Conservation (phyloP, 2,888 invertebrate species). For the Rhaphigaster nebulosa region DNA sequence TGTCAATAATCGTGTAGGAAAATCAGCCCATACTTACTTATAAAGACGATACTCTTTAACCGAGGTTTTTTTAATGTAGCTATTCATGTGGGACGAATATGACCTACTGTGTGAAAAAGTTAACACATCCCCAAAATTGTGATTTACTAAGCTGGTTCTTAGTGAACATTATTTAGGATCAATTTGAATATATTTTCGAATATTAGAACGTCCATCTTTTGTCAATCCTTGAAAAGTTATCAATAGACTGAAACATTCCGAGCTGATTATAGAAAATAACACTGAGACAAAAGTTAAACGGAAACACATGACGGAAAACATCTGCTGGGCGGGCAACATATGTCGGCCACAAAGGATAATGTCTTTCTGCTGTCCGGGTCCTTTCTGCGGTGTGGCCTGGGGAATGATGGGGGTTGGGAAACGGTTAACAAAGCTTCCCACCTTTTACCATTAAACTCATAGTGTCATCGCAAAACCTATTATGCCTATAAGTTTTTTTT, state of each 20-base stretch:
- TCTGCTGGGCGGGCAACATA: slow-evolving; percentile 18
- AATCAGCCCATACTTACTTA: too few species aligned
- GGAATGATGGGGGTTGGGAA: neutral
- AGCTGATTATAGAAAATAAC: slow-evolving; percentile 19
- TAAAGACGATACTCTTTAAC: too few species aligned
- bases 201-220: neutral
- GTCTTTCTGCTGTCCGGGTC: slow-evolving; percentile 6
- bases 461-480: neutral
- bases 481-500: too few species aligned
- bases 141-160: neutral
- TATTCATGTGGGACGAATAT: too few species aligned
- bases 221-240: neutral
- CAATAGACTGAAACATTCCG: slow-evolving; percentile 33
- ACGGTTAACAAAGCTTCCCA: slow-evolving; percentile 1
- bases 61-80: too few species aligned
- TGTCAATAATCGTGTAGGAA: too few species aligned
- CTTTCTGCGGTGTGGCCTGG: neutral
- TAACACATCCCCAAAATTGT: neutral
- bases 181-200: neutral
- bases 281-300: neutral
- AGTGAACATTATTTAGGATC: neutral
- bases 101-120: too few species aligned
- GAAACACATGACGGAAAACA: slow-evolving; percentile 28
- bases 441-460: neutral
- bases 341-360: slow-evolving; percentile 35